phyloP scores from a whole-genome alignment of 2,113 vertebrate species.

The Apaloderma vittatum region DNA sequence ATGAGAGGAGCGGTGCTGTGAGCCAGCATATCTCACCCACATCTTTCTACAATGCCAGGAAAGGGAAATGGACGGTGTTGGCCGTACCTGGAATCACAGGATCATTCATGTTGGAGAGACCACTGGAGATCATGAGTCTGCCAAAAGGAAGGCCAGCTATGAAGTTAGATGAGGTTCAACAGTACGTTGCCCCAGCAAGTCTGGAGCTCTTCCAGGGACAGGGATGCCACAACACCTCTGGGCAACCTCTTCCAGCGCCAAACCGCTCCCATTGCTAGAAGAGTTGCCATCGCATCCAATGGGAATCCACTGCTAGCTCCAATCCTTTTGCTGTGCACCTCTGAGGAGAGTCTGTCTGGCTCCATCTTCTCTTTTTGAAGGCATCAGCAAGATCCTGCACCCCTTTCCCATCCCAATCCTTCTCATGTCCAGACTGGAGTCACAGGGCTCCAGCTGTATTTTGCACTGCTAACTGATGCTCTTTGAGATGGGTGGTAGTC shows the following conservation, averaged over 20 bases:
- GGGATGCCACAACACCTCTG: not conserved
- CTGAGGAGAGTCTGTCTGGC: not conserved
- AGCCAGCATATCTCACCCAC: not conserved
- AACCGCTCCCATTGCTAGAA: not conserved
- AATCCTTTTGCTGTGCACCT: not conserved
- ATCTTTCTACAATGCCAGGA: not conserved
- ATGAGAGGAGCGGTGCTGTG: not conserved
- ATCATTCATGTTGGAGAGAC: not conserved
- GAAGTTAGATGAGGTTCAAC: not conserved
- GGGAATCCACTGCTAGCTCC: not conserved
- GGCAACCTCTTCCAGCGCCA: not conserved
- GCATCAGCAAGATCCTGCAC: rapidly evolving
- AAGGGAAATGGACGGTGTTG: not conserved
- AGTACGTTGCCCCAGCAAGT: not conserved
- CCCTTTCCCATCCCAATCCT: not conserved
- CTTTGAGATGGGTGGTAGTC: not conserved
- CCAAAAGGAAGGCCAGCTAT: not conserved
- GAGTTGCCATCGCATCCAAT: not conserved
- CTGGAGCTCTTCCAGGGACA: not conserved
- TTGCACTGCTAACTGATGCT: not conserved
- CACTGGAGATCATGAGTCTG: rapidly evolving
- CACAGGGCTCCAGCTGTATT: not conserved
- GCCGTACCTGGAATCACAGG: not conserved
- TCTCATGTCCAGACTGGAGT: not conserved
- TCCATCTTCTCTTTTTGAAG: not conserved